These are phyloP conservation scores for Erebia ligea DNA, from an alignment of 2,888 invertebrate species.

Conservation along the genomic window DNA sequence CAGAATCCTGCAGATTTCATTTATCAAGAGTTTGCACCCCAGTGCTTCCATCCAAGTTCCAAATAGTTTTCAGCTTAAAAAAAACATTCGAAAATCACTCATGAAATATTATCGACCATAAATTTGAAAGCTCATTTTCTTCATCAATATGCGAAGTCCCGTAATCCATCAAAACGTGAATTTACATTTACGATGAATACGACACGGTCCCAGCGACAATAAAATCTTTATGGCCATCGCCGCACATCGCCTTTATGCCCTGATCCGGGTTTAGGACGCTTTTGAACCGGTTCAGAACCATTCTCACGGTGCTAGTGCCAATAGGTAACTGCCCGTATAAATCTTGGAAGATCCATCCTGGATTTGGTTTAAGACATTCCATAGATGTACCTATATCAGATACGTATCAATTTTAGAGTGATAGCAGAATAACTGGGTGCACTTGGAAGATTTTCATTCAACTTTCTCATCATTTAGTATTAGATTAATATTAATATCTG, in stretches of 20 bases:
- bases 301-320: slow-evolving; percentile 41
- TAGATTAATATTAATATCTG: too few species aligned
- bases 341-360: not conserved
- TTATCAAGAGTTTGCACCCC: too few species aligned
- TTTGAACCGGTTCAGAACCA: slow-evolving; percentile 35
- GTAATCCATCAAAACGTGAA: slow-evolving; percentile 67
- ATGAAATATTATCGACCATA: slow-evolving; percentile 14
- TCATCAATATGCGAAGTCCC: slow-evolving; percentile 65
- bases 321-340: slow-evolving; percentile 26
- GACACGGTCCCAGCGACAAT: slow-evolving; percentile 56
- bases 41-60: too few species aligned
- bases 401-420: not conserved
- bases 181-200: slow-evolving; percentile 61
- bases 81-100: not conserved
- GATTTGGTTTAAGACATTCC: slow-evolving; percentile 10
- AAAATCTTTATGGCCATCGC: slow-evolving; percentile 75
- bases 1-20: too few species aligned
- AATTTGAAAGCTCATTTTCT: slow-evolving; percentile 37
- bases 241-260: slow-evolving; percentile 61
- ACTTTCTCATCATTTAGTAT: too few species aligned
- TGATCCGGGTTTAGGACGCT: slow-evolving; percentile 39
- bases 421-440: not conserved
- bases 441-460: not conserved
- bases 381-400: not conserved
- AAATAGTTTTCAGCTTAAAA: too few species aligned